These are phyloP conservation scores for Dendronephthya gigantea DNA, from an alignment of 64 coral and sea anemone species.

Conservation along the genomic window DNA sequence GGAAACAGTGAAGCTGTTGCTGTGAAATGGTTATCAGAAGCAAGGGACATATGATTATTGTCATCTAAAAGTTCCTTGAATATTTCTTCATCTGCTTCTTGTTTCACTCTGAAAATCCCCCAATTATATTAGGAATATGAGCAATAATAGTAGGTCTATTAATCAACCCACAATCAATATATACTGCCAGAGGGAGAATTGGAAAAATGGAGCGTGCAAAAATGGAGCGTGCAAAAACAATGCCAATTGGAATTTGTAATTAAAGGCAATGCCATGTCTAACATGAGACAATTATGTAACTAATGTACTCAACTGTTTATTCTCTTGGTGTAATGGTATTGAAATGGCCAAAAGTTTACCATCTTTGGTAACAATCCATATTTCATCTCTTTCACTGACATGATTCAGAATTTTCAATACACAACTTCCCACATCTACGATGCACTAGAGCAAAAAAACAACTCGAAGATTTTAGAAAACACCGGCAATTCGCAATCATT, in stretches of 20 bases:
- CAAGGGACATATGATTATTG: not conserved
- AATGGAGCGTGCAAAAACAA: too few species aligned
- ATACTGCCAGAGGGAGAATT: too few species aligned
- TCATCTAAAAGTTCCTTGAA: not conserved
- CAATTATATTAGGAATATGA: too few species aligned
- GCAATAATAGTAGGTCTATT: too few species aligned
- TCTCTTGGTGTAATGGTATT: not conserved
- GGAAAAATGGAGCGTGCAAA: too few species aligned
- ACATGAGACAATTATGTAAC: not conserved
- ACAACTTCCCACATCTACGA: not conserved
- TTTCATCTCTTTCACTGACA: not conserved
- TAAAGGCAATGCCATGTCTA: not conserved
- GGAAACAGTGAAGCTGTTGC: not conserved
- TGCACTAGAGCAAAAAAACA: not conserved
- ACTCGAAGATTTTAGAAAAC: not conserved
- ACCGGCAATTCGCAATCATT: too few species aligned
- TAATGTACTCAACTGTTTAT: not conserved
- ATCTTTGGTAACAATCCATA: not conserved
- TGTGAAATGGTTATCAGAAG: not conserved
- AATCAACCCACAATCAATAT: too few species aligned
- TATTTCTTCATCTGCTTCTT: not conserved
- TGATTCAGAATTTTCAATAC: not conserved
- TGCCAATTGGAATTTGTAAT: not conserved
- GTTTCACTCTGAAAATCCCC: not conserved
- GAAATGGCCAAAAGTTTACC: not conserved